phyloP scores from a whole-genome alignment of 2,888 invertebrate genomes.

The Syritta pipiens region DNA sequence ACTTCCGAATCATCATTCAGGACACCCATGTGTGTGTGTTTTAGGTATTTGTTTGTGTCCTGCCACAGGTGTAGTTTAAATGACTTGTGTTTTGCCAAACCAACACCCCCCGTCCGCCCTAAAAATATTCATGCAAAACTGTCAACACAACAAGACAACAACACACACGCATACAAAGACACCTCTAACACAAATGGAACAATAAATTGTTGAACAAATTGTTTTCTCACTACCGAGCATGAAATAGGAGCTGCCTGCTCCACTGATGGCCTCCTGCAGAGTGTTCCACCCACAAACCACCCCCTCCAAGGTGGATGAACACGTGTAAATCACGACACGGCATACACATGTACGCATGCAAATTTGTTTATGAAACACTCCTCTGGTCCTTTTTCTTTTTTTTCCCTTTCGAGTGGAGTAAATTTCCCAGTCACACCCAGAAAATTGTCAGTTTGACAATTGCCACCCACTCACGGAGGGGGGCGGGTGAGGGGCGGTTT shows the following conservation, averaged over 20 bases:
- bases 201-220: constrained; percentile 67
- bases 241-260: constrained; percentile 36
- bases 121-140: constrained; percentile 11
- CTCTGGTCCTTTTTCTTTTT: constrained; percentile 4
- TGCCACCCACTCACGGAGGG: too few species aligned
- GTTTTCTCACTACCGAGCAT: constrained; percentile 39
- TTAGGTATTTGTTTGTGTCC: too few species aligned
- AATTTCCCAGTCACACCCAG: neutral
- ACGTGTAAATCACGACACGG: constrained; percentile 47
- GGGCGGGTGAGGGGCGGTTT: neutral
- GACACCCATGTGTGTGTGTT: neutral
- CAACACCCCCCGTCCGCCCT: constrained; percentile 16
- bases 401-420: neutral
- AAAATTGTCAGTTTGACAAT: constrained; percentile 42
- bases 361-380: constrained; percentile 50
- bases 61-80: constrained; percentile 47
- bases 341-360: constrained; percentile 39
- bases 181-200: constrained; percentile 17
- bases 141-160: constrained; percentile 40
- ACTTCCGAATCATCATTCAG: too few species aligned
- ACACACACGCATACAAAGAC: neutral
- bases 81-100: constrained; percentile 47
- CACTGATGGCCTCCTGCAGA: too few species aligned
- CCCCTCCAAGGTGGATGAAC: neutral
- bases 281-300: neutral